Evolutionary conservation across 92 coral and sea anemone genomes (phyloP).

Genomic region (Epizoanthus stellaris): DNA sequence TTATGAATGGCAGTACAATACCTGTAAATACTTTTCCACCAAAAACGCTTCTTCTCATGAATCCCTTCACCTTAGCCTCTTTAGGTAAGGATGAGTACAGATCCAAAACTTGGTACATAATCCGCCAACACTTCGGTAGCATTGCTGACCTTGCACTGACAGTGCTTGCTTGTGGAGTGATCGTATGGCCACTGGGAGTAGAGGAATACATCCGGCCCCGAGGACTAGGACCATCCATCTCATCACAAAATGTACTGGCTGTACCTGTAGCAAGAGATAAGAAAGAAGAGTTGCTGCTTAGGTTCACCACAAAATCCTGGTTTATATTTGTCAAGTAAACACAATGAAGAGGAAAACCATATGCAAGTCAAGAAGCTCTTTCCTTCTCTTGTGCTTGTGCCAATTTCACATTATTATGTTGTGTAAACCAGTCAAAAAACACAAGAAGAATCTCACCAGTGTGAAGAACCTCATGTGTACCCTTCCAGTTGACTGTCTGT

Average conservation of each 20-base stretch:
- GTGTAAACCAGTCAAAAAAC: too few species aligned
- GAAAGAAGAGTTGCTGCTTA: neutral
- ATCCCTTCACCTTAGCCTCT: conserved; percentile 79
- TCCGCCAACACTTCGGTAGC: conserved; percentile 88
- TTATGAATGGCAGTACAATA: neutral
- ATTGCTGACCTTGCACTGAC: conserved; percentile 31
- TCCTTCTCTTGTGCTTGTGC: too few species aligned
- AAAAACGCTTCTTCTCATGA: conserved; percentile 53
- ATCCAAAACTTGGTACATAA: conserved; percentile 93
- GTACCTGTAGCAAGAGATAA: neutral
- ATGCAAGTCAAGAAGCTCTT: too few species aligned
- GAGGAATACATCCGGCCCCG: conserved; percentile 1
- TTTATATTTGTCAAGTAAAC: too few species aligned
- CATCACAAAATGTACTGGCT: conserved; percentile 12
- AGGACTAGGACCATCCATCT: conserved; percentile 5
- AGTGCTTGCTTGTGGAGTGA: conserved; percentile 26
- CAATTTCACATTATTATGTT: too few species aligned
- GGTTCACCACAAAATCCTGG: too few species aligned
- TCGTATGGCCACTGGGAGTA: conserved; percentile 20
- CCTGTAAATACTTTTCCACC: conserved; percentile 28
- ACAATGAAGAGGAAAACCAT: too few species aligned
- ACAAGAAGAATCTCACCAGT: too few species aligned
- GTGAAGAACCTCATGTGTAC: too few species aligned
- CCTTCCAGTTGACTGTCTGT: too few species aligned
- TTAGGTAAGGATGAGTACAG: conserved; percentile 94